These are phyloP conservation scores for Periophthalmus modestus DNA, from an alignment of 2,113 vertebrate genomes.

Conservation along the genomic window DNA sequence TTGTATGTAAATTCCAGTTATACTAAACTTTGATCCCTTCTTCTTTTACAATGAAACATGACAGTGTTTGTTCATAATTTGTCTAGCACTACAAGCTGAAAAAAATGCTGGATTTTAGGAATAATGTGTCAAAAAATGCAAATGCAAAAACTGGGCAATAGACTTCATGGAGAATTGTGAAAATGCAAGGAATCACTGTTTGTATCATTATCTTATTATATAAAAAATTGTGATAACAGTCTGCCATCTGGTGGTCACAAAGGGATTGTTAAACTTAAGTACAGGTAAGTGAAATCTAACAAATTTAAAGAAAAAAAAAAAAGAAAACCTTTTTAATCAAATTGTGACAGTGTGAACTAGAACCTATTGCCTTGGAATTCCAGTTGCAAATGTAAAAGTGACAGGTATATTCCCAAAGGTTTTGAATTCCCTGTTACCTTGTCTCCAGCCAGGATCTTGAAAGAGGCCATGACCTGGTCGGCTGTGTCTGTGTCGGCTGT, in stretches of 20 bases:
- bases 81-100: neutral
- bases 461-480: slow-evolving; percentile 98
- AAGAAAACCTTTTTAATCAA: neutral
- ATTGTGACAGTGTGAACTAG: neutral
- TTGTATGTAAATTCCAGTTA: neutral
- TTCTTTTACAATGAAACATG: too few relatives aligned
- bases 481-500: slow-evolving; percentile 96
- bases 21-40: neutral
- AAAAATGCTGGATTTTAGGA: neutral
- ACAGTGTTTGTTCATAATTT: neutral
- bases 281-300: too few relatives aligned
- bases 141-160: too few relatives aligned
- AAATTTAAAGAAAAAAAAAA: too few relatives aligned
- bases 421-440: slow-evolving; percentile 80
- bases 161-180: too few relatives aligned
- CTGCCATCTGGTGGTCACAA: slow-evolving; percentile 1
- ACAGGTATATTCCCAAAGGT: neutral
- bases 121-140: neutral
- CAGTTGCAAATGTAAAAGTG: neutral
- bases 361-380: neutral
- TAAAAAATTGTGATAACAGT: neutral
- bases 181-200: neutral
- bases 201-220: neutral
- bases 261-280: neutral
- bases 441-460: slow-evolving; percentile 97